Percentiles rank a stretch among this genome's conserved stretches.
Evolutionary conservation across 2,888 invertebrate genomes (phyloP).

Genomic region (Spialia ferax): DNA sequence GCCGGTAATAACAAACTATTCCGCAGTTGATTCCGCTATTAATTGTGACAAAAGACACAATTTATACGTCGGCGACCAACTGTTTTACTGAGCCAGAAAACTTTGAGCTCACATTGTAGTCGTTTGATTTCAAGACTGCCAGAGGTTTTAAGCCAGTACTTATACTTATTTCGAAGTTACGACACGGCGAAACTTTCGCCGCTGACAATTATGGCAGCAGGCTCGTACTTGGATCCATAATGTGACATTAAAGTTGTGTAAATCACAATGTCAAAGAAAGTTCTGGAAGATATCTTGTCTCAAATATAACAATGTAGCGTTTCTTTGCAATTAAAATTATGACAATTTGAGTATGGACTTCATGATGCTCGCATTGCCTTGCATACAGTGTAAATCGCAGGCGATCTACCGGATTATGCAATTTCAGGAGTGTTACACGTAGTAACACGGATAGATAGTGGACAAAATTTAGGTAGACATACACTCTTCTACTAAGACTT

Average conservation of each 20-base stretch:
- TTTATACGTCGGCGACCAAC: conserved; percentile 3
- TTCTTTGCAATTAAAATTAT: no score
- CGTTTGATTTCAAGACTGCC: conserved; percentile 15
- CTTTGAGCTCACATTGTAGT: conserved; percentile 20
- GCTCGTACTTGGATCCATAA: conserved; percentile 25
- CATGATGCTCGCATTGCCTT: no score
- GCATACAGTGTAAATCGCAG: no score
- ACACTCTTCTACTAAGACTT: no score
- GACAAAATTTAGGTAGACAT: not conserved
- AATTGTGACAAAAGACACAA: conserved; percentile 4
- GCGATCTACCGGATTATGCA: no score
- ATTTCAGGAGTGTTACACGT: no score
- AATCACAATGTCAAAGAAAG: conserved; percentile 8
- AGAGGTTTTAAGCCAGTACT: conserved; percentile 14
- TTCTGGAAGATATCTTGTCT: conserved; percentile 15
- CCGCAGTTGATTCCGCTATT: conserved; percentile 4
- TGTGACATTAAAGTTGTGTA: conserved; percentile 18
- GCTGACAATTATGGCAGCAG: conserved; percentile 27
- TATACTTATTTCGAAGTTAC: conserved; percentile 30
- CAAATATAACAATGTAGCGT: conserved; percentile 3
- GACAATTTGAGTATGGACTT: no score
- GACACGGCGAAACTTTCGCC: conserved; percentile 21
- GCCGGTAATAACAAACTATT: not conserved
- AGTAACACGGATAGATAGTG: no score
- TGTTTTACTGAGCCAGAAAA: conserved; percentile 9